phyloP scores from a whole-genome alignment of 2,113 vertebrate species.

The Labrus mixtus region DNA sequence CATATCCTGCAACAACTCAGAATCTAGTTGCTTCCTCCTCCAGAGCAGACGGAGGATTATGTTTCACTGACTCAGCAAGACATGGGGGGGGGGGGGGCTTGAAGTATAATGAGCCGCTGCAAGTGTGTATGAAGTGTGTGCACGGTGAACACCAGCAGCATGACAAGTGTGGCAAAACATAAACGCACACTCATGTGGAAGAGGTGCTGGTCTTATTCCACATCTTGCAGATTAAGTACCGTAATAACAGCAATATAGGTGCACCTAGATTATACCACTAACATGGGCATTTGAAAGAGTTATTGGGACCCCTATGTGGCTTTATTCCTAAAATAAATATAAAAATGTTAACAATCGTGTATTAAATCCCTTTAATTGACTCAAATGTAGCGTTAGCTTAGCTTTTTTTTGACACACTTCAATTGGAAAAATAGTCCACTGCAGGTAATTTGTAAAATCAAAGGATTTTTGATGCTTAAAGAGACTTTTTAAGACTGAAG shows the following conservation, averaged over 20 bases:
- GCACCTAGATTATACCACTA: conserved; percentile 31
- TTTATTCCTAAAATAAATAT: no score
- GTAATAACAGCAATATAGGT: conserved; percentile 36
- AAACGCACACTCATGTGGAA: not conserved
- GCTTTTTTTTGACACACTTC: no score
- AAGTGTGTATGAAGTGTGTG: conserved; percentile 53
- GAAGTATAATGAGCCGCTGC: conserved; percentile 22
- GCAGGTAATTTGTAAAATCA: not conserved
- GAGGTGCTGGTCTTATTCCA: not conserved
- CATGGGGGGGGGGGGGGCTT: not conserved
- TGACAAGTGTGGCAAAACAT: not conserved
- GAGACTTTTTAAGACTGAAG: not conserved
- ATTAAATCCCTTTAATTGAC: no score
- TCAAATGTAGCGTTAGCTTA: no score
- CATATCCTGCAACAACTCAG: conserved; percentile 43
- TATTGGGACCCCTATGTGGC: no score
- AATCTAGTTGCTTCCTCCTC: conserved; percentile 33
- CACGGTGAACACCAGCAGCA: conserved; percentile 16
- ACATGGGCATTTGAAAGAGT: not conserved
- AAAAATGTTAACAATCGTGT: no score
- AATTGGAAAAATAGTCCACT: no score
- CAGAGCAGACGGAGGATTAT: conserved; percentile 43
- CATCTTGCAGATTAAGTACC: conserved; percentile 41
- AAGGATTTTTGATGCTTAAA: not conserved
- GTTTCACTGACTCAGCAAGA: conserved; percentile 63